Evolutionary conservation across 1,140 invertebrate genomes (phyloP).

Genomic region (Meteorus sp.): DNA sequence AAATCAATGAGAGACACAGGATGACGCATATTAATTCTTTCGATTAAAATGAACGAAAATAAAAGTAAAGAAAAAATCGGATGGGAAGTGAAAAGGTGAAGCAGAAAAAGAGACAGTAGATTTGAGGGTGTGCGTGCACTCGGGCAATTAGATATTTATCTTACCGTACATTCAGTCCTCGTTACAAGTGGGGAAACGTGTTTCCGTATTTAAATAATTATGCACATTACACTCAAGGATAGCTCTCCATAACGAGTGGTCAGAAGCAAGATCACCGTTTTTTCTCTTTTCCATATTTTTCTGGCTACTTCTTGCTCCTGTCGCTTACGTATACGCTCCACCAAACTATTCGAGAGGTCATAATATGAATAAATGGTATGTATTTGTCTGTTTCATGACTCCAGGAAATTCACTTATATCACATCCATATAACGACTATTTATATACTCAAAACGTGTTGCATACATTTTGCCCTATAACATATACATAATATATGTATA

Average conservation of each 20-base stretch:
- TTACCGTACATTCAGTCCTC: conserved; percentile 29
- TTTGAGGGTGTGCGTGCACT: conserved; percentile 28
- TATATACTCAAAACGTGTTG: neutral
- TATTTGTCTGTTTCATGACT: conserved; percentile 25
- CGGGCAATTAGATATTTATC: conserved; percentile 33
- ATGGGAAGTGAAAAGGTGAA: neutral
- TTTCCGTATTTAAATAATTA: conserved; percentile 35
- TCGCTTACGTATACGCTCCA: neutral
- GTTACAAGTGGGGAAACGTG: conserved; percentile 31
- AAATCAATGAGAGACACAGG: neutral
- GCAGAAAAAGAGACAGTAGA: conserved; percentile 12
- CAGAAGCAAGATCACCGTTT: conserved; percentile 11
- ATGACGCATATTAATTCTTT: conserved; percentile 18
- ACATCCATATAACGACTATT: neutral
- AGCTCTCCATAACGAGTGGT: conserved; percentile 22
- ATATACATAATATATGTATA: no score
- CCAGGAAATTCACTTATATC: conserved; percentile 16
- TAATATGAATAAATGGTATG: conserved; percentile 12
- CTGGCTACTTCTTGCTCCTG: no score
- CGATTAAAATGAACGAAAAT: no score
- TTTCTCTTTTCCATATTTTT: conserved; percentile 13
- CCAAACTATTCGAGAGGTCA: neutral
- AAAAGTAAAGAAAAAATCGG: neutral
- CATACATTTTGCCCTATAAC: neutral
- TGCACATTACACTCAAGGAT: conserved; percentile 29